These are phyloP conservation scores for Mionectes olivaceus DNA, from an alignment of 2,797 vertebrate genomes.

Conservation along the genomic window DNA sequence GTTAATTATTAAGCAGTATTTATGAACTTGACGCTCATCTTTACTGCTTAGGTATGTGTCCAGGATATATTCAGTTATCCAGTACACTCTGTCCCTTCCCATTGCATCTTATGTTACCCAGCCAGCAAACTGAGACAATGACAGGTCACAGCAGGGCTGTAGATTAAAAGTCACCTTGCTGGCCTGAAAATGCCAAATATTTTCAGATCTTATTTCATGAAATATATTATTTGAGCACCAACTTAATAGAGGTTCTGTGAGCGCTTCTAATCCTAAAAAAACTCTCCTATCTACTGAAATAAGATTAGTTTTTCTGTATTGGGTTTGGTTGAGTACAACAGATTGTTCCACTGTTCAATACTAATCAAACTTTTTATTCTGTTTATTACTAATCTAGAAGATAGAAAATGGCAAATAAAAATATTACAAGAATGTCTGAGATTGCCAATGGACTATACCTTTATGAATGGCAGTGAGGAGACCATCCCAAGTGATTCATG, in stretches of 20 bases:
- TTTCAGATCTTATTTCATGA: neutral
- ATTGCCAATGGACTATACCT: neutral
- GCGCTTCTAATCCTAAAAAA: neutral
- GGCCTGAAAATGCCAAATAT: neutral
- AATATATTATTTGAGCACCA: neutral
- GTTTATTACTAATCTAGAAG: neutral
- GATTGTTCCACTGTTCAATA: neutral
- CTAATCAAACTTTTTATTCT: neutral
- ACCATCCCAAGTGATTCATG: neutral
- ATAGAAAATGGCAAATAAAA: neutral
- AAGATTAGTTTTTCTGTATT: neutral
- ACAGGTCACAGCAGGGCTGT: neutral
- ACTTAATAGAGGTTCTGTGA: neutral
- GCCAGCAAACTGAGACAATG: fast-evolving
- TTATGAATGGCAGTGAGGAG: neutral
- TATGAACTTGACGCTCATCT: neutral
- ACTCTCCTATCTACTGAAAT: neutral
- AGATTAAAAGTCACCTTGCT: neutral
- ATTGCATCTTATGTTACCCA: neutral
- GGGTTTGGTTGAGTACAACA: neutral
- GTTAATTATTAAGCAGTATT: neutral
- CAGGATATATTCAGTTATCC: neutral
- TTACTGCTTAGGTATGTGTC: neutral
- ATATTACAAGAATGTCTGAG: neutral
- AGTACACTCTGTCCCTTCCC: neutral